Evolutionary conservation across 2,888 invertebrate species (phyloP), one percentile per base, ranked within the genome.

Genomic region (Caenorhabditis sp.): DNA sequence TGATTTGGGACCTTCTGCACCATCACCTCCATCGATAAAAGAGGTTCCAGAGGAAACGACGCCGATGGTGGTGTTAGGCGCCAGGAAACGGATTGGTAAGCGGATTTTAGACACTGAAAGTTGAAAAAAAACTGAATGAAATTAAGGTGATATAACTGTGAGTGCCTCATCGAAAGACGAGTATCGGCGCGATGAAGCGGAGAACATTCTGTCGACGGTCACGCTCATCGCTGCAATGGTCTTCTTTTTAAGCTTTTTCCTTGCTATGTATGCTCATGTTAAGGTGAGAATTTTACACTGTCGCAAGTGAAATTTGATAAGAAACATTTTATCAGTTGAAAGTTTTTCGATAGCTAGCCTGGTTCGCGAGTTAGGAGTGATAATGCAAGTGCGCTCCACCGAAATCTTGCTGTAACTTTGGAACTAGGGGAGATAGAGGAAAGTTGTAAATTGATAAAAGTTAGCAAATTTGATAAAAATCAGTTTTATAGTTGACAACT

Each of bases 261-360:
- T 93, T 20, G 93, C 93, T 68, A 94, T 94, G 93, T 93, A 93
- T 81, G 93, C 93, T 20, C 93, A 94, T 90, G 93, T 94, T 50
- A 94, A 93, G 88, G 93, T 86, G 40, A 40, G 40, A 32, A 13
- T 13, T 40, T 40, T 3, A 3, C 40, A 40, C 8, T 40, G 9
- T 9, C 13, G 13, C 6, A 9, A 40, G 6, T 8, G 13, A 40
- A 5, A 32, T 32, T 32, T 32, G 9, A 9, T 32, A 9, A 4
- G 4, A 9, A 32, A 6, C 9, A 32, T 6, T 4, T 32, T 32
- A 6, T 4, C 9, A 32, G 32, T 32, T 32, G 32, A 9, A 32
- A 32, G 32, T 32, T 32, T 32, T 6, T 32, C 32, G 32, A 32
- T 32, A 32, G 32, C 32, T 32, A 32, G 32, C 32, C 4, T 6